These are phyloP conservation scores for Auanema sp. DNA, from an alignment of 2,888 invertebrate genomes.

Conservation along the genomic window DNA sequence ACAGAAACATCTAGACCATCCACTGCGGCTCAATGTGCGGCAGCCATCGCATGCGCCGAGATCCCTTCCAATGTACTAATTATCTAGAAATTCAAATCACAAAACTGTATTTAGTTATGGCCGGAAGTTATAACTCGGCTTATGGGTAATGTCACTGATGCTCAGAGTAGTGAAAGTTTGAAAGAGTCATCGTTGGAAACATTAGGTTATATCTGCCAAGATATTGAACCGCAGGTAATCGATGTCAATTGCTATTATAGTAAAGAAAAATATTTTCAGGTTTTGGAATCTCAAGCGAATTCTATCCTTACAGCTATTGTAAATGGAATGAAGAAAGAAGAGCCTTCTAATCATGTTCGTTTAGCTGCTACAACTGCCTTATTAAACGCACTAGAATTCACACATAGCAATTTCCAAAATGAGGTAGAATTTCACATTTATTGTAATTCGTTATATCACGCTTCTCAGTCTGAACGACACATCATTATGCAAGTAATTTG, in stretches of 20 bases:
- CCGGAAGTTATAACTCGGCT: slow-evolving; percentile 83
- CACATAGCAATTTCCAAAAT: slow-evolving; percentile 95
- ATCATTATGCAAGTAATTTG: slow-evolving; percentile 99
- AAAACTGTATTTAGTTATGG: slow-evolving; percentile 77
- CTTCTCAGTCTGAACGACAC: slow-evolving; percentile 80
- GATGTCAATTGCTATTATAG: background rate
- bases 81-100: background rate
- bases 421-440: slow-evolving; percentile 70
- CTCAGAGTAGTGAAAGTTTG: slow-evolving; percentile 82
- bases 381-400: slow-evolving; percentile 95
- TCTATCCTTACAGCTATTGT: slow-evolving; percentile 97
- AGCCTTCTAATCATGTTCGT: slow-evolving; percentile 81
- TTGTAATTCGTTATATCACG: background rate
- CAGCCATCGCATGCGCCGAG: slow-evolving; percentile 95
- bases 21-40: slow-evolving; percentile 97
- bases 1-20: slow-evolving; percentile 92
- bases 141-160: slow-evolving; percentile 82
- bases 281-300: slow-evolving; percentile 87
- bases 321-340: slow-evolving; percentile 93
- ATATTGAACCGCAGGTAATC: slow-evolving; percentile 72
- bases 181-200: slow-evolving; percentile 96
- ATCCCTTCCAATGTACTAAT: slow-evolving; percentile 71
- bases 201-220: slow-evolving; percentile 97
- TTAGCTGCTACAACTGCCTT: slow-evolving; percentile 95
- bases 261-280: slow-evolving; percentile 62